Conservation (phyloP, 2,797 vertebrate genomes). For the Peromyscus attwateri region DNA sequence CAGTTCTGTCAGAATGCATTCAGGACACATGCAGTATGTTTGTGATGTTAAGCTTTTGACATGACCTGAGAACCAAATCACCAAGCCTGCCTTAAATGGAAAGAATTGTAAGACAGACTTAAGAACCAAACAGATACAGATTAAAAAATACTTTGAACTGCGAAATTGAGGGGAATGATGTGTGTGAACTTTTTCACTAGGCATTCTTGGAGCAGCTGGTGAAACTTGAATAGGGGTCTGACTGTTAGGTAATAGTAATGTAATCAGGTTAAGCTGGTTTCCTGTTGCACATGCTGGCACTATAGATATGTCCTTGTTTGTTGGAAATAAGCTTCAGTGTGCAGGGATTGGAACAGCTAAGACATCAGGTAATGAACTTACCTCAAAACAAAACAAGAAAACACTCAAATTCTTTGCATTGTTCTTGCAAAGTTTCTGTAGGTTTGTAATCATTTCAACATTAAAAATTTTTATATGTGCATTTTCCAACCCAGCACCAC, state of each 20-base stretch:
- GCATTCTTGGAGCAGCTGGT: not conserved
- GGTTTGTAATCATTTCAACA: not conserved
- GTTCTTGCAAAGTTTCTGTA: conserved; percentile 1
- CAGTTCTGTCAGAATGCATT: not conserved
- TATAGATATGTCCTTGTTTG: not conserved
- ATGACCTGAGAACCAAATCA: not conserved
- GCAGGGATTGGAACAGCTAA: too few relatives aligned
- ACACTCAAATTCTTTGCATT: not conserved
- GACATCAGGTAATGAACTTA: not conserved
- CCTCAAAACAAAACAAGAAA: not conserved
- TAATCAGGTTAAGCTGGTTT: not conserved
- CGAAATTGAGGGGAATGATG: not conserved
- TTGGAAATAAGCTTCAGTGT: not conserved
- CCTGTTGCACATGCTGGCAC: not conserved
- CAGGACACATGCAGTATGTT: not conserved
- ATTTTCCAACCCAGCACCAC: not conserved
- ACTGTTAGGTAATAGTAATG: not conserved
- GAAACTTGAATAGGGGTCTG: not conserved
- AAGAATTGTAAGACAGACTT: not conserved
- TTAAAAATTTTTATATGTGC: not conserved
- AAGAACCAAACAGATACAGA: not conserved
- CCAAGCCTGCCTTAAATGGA: not conserved
- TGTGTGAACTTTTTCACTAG: not conserved
- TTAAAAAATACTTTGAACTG: not conserved
- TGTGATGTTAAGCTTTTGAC: not conserved